Conservation (phyloP, 2,797 vertebrate genomes). For the Enteromius paludinosus region DNA sequence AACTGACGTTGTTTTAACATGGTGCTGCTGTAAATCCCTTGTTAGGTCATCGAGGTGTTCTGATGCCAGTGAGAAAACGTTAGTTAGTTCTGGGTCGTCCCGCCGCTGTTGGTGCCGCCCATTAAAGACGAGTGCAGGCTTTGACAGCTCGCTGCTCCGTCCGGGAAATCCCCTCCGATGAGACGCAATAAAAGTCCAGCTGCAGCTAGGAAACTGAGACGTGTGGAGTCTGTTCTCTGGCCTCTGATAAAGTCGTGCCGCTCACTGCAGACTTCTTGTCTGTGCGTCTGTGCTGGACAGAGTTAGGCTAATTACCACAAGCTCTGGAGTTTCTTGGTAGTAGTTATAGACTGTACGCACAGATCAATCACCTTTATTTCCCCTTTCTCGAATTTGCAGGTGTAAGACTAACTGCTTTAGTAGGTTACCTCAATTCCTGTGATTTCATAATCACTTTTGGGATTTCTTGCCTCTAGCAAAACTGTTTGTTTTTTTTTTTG, state of each 20-base stretch:
- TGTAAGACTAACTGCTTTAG: neutral
- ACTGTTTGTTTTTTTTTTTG: neutral
- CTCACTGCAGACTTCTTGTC: slow-evolving; percentile 21
- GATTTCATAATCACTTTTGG: neutral
- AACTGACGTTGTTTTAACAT: slow-evolving; percentile 64
- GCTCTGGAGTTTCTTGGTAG: slow-evolving; percentile 22
- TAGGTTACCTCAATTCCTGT: slow-evolving; percentile 9
- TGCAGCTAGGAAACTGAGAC: slow-evolving; percentile 63
- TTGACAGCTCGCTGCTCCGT: slow-evolving; percentile 56
- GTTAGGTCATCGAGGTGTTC: slow-evolving; percentile 66
- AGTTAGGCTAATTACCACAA: slow-evolving; percentile 32
- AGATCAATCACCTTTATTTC: slow-evolving; percentile 32
- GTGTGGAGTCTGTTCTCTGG: slow-evolving; percentile 44
- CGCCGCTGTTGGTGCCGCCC: slow-evolving; percentile 17
- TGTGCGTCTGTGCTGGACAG: slow-evolving; percentile 29
- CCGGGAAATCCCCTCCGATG: slow-evolving; percentile 76
- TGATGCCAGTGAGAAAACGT: slow-evolving; percentile 42
- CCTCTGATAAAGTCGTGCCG: slow-evolving; percentile 16
- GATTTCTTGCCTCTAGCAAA: neutral
- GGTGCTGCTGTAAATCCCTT: slow-evolving; percentile 65
- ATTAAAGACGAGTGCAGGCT: slow-evolving; percentile 42
- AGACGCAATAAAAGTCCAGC: slow-evolving; percentile 78
- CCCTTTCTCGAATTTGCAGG: neutral
- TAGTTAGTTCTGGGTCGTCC: slow-evolving; percentile 16
- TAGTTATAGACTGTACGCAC: neutral